phyloP scores from a whole-genome alignment of 1,140 invertebrate species.

The Phymastichus coffea region DNA sequence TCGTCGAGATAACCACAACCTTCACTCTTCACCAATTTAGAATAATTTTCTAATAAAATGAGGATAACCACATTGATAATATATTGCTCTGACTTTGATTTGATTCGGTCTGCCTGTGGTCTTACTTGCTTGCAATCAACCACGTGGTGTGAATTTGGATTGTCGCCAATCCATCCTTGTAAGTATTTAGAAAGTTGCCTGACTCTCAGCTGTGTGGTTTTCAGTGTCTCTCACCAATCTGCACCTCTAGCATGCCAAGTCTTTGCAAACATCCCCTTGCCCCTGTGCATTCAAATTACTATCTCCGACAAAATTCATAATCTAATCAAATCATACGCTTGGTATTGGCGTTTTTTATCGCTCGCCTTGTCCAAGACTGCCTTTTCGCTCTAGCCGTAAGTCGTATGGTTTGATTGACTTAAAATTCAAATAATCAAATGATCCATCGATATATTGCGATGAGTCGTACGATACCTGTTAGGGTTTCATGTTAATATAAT shows the following conservation, averaged over 20 bases:
- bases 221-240: conserved; percentile 19
- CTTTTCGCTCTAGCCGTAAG: not conserved
- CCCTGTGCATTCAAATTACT: conserved; percentile 2
- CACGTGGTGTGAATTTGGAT: conserved; percentile 47
- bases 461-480: not conserved
- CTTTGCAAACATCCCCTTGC: conserved; percentile 5
- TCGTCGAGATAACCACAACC: too few relatives aligned
- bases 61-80: conserved; percentile 35
- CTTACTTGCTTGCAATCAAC: conserved; percentile 45
- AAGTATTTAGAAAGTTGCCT: conserved; percentile 48
- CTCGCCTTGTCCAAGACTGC: too few relatives aligned
- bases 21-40: too few relatives aligned
- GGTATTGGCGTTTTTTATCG: too few relatives aligned
- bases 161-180: conserved; percentile 43
- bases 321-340: conserved; percentile 16
- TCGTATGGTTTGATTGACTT: conserved; percentile 17
- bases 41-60: too few relatives aligned
- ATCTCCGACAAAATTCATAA: too few relatives aligned
- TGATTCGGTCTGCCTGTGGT: conserved; percentile 50
- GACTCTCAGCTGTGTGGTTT: conserved; percentile 32
- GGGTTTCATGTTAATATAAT: conserved; percentile 1
- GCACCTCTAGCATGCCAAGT: conserved; percentile 14
- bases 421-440: not conserved
- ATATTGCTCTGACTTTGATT: conserved; percentile 56
- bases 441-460: not conserved